These are phyloP conservation scores for Myotis daubentonii DNA, from an alignment of 2,797 vertebrate genomes.

Conservation along the genomic window DNA sequence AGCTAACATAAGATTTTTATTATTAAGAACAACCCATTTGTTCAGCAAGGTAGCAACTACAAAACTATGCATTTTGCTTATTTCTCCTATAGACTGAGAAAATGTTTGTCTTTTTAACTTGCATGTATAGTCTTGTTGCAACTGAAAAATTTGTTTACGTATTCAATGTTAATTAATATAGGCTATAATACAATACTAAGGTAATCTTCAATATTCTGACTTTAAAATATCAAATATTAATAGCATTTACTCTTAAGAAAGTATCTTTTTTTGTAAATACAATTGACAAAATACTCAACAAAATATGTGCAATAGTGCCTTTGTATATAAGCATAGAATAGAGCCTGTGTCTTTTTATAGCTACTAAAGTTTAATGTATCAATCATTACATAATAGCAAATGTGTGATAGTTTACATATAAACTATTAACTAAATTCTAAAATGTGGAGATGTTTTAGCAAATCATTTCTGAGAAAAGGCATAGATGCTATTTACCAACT, in stretches of 20 bases:
- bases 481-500: constrained; percentile 38
- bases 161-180: constrained; percentile 63
- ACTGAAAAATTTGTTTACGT: constrained; percentile 61
- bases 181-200: constrained; percentile 52
- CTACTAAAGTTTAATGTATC: constrained; percentile 45
- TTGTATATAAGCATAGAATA: constrained; percentile 46
- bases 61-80: constrained; percentile 69
- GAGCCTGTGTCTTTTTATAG: constrained; percentile 43
- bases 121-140: constrained; percentile 60
- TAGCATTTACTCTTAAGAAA: constrained; percentile 66
- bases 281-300: constrained; percentile 65
- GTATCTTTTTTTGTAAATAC: constrained; percentile 51
- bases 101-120: constrained; percentile 49
- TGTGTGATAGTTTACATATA: constrained; percentile 29
- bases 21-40: constrained; percentile 63
- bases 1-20: constrained; percentile 62
- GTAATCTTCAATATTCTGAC: constrained; percentile 54
- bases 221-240: constrained; percentile 73
- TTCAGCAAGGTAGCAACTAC: constrained; percentile 58
- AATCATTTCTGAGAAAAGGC: constrained; percentile 48
- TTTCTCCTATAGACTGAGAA: constrained; percentile 64
- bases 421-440: constrained; percentile 59
- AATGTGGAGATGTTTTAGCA: constrained; percentile 47
- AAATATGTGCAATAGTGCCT: constrained; percentile 55
- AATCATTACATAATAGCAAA: constrained; percentile 47